A percentile compares a stretch with the other conserved stretches of the same genome.
phyloP scores from a whole-genome alignment of 2,888 invertebrate genomes.

The Chaetoderma sp. region DNA sequence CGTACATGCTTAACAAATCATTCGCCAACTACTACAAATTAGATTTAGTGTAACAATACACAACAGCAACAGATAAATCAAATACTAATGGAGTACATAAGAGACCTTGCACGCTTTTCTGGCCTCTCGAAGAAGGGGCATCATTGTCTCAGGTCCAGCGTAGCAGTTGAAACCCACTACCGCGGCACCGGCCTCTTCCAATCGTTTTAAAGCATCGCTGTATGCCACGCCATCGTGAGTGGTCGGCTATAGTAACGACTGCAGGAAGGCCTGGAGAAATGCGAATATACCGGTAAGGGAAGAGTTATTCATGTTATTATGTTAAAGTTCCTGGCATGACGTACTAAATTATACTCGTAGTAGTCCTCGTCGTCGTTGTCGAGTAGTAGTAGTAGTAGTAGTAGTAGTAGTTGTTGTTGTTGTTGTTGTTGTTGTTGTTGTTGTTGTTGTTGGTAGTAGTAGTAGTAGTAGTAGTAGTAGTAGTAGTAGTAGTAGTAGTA shows the following conservation, averaged over 20 bases:
- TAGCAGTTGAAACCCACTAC: conserved; percentile 64
- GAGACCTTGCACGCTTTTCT: conserved; percentile 56
- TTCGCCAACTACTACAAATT: background rate
- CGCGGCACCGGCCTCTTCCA: conserved; percentile 59
- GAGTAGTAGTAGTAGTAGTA: too few species aligned
- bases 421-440: too few species aligned
- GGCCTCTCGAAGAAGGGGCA: conserved; percentile 52
- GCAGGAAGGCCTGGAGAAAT: conserved; percentile 52
- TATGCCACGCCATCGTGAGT: conserved; percentile 52
- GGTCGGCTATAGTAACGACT: conserved; percentile 48
- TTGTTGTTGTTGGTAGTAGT: too few species aligned
- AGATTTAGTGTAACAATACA: background rate
- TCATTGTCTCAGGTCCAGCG: conserved; percentile 54
- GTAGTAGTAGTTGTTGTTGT: too few species aligned
- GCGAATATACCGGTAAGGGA: background rate
- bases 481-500: conserved; percentile 7
- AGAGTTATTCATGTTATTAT: too few species aligned
- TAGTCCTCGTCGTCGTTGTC: too few species aligned
- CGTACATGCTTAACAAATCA: background rate
- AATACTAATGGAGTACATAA: conserved; percentile 30
- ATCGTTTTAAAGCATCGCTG: conserved; percentile 47
- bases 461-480: conserved; percentile 9
- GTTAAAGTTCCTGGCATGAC: too few species aligned
- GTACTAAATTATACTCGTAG: too few species aligned
- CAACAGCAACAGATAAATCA: too few species aligned